phyloP scores from a whole-genome alignment of 2,113 vertebrate species.

The western clawed frog (Xenopus tropicalis) region UCB_Xtro_10.0 CM004449.2:113555001-113555500 shows the following conservation, averaged over 20 bases:
- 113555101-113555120: too few species aligned
- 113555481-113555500: too few species aligned
- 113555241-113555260: neutral
- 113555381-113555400: neutral
- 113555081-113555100: too few species aligned
- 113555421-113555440: neutral
- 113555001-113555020: too few species aligned
- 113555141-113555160: neutral
- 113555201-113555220: neutral
- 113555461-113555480: too few species aligned
- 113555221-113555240: neutral
- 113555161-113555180: neutral
- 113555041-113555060: too few species aligned
- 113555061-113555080: too few species aligned
- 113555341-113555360: neutral
- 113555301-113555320: neutral
- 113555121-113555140: neutral
- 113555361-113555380: neutral
- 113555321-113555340: neutral
- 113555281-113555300: neutral
- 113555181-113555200: conserved; percentile 1
- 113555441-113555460: neutral
- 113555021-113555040: too few species aligned
- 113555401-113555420: neutral
- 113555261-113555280: neutral